A percentile compares a stretch with the other conserved stretches of the same genome.
Conservation (phyloP, 2,888 invertebrate species). For the Seladonia tumulorum region DNA sequence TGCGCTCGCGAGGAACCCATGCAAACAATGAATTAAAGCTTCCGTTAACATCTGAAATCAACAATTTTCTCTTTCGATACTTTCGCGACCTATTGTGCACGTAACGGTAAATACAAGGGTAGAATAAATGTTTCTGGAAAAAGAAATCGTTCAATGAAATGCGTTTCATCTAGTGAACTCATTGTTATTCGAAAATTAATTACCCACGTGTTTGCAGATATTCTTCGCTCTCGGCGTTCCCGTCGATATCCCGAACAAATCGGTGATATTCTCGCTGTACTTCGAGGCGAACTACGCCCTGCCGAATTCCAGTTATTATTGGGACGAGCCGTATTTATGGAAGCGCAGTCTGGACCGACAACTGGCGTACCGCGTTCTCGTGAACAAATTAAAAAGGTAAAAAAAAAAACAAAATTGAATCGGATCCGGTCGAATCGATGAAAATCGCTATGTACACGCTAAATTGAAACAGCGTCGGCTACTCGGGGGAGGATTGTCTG, state of each 20-base stretch:
- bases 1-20: no score
- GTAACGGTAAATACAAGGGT: no score
- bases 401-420: background rate
- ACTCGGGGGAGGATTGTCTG: conserved; percentile 87
- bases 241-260: conserved; percentile 88
- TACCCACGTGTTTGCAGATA: conserved; percentile 84
- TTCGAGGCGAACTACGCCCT: conserved; percentile 90
- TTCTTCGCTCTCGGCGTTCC: conserved; percentile 90
- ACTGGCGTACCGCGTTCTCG: conserved; percentile 86
- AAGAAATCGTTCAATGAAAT: background rate
- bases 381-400: conserved; percentile 86
- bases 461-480: conserved; percentile 80
- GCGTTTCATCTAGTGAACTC: background rate
- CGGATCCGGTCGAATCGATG: background rate
- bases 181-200: background rate
- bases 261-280: conserved; percentile 90
- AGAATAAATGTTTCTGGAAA: no score
- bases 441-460: background rate
- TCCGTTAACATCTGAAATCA: no score
- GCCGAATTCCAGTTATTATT: conserved; percentile 82
- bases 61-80: no score
- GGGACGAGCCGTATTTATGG: conserved; percentile 60
- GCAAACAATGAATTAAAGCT: no score
- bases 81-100: no score
- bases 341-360: conserved; percentile 85